phyloP scores from a whole-genome alignment of 2,113 vertebrate species.

The Hyperopisus bebe region DNA sequence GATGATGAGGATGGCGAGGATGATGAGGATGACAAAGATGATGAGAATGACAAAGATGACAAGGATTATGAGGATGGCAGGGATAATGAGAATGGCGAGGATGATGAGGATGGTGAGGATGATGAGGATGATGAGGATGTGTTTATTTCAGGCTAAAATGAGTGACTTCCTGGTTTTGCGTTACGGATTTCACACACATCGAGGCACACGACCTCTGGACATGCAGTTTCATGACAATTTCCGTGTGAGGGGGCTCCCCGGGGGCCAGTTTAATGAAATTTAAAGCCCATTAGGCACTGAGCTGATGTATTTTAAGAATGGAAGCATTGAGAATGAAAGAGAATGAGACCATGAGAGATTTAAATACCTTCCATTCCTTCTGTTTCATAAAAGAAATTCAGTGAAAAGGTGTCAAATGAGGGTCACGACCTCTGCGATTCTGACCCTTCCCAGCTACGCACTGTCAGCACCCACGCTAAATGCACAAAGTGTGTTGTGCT shows the following conservation, averaged over 20 bases:
- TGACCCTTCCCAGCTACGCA: not conserved
- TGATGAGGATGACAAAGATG: no score
- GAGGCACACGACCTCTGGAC: not conserved
- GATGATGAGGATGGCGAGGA: no score
- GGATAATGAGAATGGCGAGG: no score
- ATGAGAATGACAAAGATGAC: no score
- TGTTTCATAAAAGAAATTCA: not conserved
- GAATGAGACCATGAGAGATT: slow-evolving; percentile 27
- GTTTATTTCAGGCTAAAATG: not conserved
- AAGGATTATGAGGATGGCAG: no score
- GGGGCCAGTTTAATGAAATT: not conserved
- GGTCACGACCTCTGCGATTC: not conserved
- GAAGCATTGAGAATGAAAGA: slow-evolving; percentile 26
- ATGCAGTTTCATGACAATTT: not conserved
- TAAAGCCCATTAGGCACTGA: not conserved
- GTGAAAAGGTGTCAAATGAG: not conserved
- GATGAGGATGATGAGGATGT: no score
- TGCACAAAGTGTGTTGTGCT: not conserved
- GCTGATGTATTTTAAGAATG: slow-evolving; percentile 13
- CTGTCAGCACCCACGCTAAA: not conserved
- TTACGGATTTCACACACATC: not conserved
- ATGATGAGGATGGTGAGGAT: no score
- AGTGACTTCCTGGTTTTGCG: not conserved
- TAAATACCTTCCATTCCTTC: not conserved
- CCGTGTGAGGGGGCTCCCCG: not conserved